phyloP scores from a whole-genome alignment of 2,797 vertebrate species.

The Picus viridis region DNA sequence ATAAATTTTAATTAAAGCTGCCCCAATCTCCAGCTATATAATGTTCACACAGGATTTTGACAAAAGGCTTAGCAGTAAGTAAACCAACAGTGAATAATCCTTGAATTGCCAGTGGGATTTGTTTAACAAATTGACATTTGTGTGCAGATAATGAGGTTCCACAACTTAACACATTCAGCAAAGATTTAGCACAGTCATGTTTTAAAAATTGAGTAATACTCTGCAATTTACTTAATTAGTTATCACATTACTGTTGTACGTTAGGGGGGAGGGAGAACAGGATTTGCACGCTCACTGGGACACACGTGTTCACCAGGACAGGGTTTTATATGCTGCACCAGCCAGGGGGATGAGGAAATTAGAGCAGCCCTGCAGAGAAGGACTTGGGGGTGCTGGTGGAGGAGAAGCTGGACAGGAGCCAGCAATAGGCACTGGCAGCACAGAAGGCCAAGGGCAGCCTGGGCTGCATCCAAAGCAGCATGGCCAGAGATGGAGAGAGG shows the following conservation, averaged over 20 bases:
- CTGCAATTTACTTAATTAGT: slow-evolving; percentile 64
- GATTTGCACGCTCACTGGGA: slow-evolving; percentile 2
- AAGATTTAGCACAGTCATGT: slow-evolving; percentile 59
- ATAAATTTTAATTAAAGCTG: slow-evolving; percentile 80
- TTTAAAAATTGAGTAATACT: slow-evolving; percentile 63
- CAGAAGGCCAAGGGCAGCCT: too few relatives aligned
- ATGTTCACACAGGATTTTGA: slow-evolving; percentile 76
- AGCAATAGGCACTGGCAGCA: too few relatives aligned
- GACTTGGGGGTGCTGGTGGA: too few relatives aligned
- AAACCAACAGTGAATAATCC: slow-evolving; percentile 79
- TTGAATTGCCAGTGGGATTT: slow-evolving; percentile 74
- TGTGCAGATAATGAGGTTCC: slow-evolving; percentile 77
- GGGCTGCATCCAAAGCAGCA: too few relatives aligned
- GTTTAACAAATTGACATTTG: slow-evolving; percentile 80
- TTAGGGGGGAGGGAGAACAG: background rate
- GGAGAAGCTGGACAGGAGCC: too few relatives aligned
- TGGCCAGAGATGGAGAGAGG: too few relatives aligned
- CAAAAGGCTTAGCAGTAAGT: slow-evolving; percentile 77
- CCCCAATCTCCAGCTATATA: slow-evolving; percentile 64
- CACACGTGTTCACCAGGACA: background rate
- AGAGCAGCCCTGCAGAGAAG: too few relatives aligned
- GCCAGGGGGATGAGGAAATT: too few relatives aligned
- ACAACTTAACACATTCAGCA: slow-evolving; percentile 57
- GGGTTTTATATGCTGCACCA: background rate
- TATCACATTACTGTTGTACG: slow-evolving; percentile 41